phyloP scores from a whole-genome alignment of 2,797 vertebrate species.

The Choloepus didactylus region DNA sequence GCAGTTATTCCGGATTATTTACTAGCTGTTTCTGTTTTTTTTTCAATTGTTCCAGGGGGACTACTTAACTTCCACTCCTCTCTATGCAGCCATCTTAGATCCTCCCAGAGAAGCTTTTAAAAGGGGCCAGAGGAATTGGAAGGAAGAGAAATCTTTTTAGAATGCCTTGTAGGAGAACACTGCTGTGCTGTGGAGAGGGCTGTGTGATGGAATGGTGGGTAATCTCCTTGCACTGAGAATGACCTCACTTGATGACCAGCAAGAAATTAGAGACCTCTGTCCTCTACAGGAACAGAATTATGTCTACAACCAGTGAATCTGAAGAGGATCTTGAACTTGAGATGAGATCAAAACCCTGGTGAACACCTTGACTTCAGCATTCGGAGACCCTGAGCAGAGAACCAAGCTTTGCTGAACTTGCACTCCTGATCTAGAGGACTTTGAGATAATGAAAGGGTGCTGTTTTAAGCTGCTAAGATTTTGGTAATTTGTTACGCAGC shows the following conservation, averaged over 20 bases:
- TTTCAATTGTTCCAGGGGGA: too few species aligned
- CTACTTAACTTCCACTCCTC: too few species aligned
- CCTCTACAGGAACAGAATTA: background rate
- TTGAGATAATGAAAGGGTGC: background rate
- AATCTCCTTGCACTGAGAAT: background rate
- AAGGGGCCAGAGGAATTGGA: background rate
- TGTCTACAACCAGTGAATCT: background rate
- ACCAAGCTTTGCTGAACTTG: background rate
- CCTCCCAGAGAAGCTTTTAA: background rate
- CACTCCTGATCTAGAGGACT: background rate
- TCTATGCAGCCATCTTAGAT: too few species aligned
- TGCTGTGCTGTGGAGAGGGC: background rate
- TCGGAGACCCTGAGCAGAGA: background rate
- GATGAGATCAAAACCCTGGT: background rate
- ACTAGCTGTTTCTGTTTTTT: too few species aligned
- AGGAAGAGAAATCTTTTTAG: background rate
- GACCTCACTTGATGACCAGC: background rate
- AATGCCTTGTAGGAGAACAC: background rate
- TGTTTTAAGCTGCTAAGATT: background rate
- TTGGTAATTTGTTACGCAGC: background rate
- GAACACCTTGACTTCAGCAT: background rate
- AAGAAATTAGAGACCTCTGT: background rate
- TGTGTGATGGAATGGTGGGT: background rate
- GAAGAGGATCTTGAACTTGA: background rate
- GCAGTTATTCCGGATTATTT: too few species aligned